Evolutionary conservation across 1,140 invertebrate species (phyloP).

Genomic region (Gonioctena quinquepunctata): DNA sequence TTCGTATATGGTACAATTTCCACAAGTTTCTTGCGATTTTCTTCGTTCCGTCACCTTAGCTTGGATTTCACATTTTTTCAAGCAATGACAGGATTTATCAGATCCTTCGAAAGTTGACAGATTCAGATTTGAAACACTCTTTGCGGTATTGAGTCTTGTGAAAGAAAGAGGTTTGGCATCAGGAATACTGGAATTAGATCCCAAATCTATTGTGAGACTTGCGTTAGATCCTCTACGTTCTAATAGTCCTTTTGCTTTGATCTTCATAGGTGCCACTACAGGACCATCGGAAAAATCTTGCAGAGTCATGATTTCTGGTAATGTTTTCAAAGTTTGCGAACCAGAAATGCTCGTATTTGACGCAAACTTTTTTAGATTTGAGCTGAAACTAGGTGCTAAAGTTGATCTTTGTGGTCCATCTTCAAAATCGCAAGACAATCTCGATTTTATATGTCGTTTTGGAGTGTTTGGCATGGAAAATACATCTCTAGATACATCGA

Average conservation of each 20-base stretch:
- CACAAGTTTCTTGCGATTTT: slow-evolving; percentile 50
- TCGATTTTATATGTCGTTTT: slow-evolving; percentile 49
- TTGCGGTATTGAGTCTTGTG: slow-evolving; percentile 46
- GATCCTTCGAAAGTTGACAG: slow-evolving; percentile 38
- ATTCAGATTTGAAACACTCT: slow-evolving; percentile 51
- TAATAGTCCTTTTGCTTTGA: slow-evolving; percentile 66
- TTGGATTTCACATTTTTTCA: slow-evolving; percentile 29
- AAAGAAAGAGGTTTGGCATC: slow-evolving; percentile 38
- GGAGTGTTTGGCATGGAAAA: slow-evolving; percentile 55
- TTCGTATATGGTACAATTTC: slow-evolving; percentile 52
- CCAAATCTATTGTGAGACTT: slow-evolving; percentile 69
- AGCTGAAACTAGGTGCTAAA: slow-evolving; percentile 39
- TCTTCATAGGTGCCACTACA: slow-evolving; percentile 57
- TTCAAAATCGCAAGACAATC: slow-evolving; percentile 43
- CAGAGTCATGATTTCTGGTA: slow-evolving; percentile 68
- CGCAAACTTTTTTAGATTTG: slow-evolving; percentile 52
- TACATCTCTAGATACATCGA: slow-evolving; percentile 51
- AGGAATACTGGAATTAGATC: slow-evolving; percentile 43
- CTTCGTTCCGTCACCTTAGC: slow-evolving; percentile 32
- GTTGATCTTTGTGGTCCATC: slow-evolving; percentile 37
- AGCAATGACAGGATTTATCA: slow-evolving; percentile 38
- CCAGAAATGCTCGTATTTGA: slow-evolving; percentile 55
- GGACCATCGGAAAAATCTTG: slow-evolving; percentile 62
- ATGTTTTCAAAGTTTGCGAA: slow-evolving; percentile 61
- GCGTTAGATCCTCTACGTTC: slow-evolving; percentile 85